These are phyloP conservation scores for Spinus pinus DNA, from an alignment of 2,797 vertebrate species.

Conservation along the genomic window DNA sequence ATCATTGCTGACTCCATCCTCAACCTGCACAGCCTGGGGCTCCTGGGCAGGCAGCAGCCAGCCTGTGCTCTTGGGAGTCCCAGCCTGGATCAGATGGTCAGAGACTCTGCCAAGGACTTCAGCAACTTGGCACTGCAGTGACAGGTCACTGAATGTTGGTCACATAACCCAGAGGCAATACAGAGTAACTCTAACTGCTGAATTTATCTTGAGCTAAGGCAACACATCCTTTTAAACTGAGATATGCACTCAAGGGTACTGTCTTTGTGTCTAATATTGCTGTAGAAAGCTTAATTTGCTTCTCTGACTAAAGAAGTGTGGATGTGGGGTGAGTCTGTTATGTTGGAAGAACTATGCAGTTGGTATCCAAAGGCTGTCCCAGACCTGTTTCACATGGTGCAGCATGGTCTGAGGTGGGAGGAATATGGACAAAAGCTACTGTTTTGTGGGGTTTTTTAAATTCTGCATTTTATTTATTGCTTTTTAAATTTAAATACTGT, in stretches of 20 bases:
- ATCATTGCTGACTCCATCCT: slow-evolving; percentile 97
- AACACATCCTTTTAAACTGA: not conserved
- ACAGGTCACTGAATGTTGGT: not conserved
- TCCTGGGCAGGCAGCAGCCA: slow-evolving; percentile 74
- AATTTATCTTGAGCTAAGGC: not conserved
- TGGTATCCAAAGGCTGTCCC: not conserved
- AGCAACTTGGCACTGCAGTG: not conserved
- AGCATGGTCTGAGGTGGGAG: not conserved
- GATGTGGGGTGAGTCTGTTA: not conserved
- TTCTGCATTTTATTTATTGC: not conserved
- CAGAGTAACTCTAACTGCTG: not conserved
- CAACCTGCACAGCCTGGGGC: slow-evolving; percentile 82
- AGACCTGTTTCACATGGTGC: not conserved
- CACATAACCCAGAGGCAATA: not conserved
- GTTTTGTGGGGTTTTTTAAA: not conserved
- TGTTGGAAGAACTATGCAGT: not conserved
- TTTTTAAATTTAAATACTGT: not conserved
- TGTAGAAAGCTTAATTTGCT: slow-evolving; percentile 18
- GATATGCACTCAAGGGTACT: not conserved
- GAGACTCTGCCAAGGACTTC: not conserved
- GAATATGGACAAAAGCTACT: not conserved
- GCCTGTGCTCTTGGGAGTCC: not conserved
- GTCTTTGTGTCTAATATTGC: not conserved
- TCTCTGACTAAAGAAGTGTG: not conserved
- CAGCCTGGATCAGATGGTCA: slow-evolving; percentile 8